Conservation (phyloP, 2,797 vertebrate species). For the Halcyon badia region DNA sequence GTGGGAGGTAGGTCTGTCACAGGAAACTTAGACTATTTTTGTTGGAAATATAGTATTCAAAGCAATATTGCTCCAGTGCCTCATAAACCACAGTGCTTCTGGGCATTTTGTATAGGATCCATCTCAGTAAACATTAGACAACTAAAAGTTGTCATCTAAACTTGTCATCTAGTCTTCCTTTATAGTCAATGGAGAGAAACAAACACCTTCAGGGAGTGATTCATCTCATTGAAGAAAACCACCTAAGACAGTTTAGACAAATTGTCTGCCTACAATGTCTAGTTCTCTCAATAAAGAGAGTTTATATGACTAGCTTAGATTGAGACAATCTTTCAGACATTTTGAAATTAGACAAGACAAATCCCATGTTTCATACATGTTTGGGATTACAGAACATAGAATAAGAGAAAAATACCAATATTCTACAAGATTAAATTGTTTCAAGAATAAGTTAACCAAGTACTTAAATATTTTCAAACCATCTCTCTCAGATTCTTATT, state of each 20-base stretch:
- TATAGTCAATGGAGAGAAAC: background rate
- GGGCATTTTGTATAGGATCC: background rate
- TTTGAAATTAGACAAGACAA: background rate
- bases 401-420: background rate
- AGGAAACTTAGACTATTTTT: background rate
- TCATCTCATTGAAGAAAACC: background rate
- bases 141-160: conserved; percentile 9
- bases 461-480: background rate
- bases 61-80: background rate
- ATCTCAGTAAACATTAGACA: background rate
- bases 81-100: background rate
- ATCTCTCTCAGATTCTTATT: background rate
- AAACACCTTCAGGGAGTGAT: conserved; percentile 21
- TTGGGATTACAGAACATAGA: background rate
- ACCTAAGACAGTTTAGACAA: background rate
- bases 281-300: background rate
- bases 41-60: background rate
- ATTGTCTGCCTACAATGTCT: background rate
- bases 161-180: background rate
- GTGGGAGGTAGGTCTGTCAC: background rate
- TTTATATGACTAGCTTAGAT: background rate
- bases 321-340: background rate
- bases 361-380: background rate
- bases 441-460: background rate
- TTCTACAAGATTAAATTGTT: background rate